Base-by-base conservation (phyloP, 2,113 vertebrate genomes). In the Gobio gobio region DNA sequence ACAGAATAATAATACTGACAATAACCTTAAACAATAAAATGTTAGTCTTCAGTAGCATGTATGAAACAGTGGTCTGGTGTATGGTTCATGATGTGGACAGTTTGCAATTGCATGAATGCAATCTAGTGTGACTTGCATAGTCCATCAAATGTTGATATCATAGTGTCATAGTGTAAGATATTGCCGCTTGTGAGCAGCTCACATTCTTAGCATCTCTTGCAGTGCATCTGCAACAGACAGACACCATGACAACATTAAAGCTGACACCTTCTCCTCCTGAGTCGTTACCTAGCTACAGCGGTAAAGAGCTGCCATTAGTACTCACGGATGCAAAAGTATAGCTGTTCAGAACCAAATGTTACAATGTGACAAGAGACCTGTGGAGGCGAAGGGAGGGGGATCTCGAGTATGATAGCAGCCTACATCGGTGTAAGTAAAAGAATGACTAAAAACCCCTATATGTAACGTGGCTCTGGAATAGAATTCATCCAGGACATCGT, bases 221-320 rank as follows among this genome's bases (percentile, higher is more conserved):
- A 47, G 43, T n/a, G 40, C 40, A 72, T 72, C 22, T 1, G 10
- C 40, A 13, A 24, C 70, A 73, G 36, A 43, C 66, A 70, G 40
- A 47, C 70, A 47, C 70, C 24, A 8, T 73, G 70, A 73, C 70
- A 73, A 73, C 70, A 47, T 73, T 73, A 73, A 12, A 73, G 10
- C 22, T 47, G 43, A 22, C 70, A 73, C 43, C 10, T 73, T 73
- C 40, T 24, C 40, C 22, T 73, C 43, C 43, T 7, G 12, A 47
- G 43, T 73, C 3, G 43, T 73, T 73, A 24, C 43, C 43, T 47
- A 24, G 22, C 43, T 73, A 73, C 70, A 73, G 22, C 43, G 12
- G 12, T 73, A 73, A 47, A 47, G 40, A 73, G 43, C 22, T 16
- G n/a, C 70, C n/a, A 24, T 73, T 73, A 73, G 70, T 47, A 7